phyloP scores from a whole-genome alignment of 1,140 invertebrate species.

The Hyposmocoma kahamanoa region DNA sequence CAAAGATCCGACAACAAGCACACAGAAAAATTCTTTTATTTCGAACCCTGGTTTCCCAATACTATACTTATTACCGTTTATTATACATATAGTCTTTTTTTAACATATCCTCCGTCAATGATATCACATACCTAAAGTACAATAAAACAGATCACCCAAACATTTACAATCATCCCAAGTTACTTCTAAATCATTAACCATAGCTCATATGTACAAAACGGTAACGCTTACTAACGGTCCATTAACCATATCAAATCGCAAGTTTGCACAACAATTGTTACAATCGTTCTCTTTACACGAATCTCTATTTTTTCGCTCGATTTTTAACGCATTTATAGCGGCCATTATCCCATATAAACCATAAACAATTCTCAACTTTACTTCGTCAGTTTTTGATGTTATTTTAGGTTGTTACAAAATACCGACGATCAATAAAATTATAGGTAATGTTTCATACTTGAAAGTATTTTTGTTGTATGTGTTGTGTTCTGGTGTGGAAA shows the following conservation, averaged over 20 bases:
- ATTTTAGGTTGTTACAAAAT: no score
- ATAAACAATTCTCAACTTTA: not conserved
- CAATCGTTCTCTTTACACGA: constrained; percentile 57
- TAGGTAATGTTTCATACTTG: constrained; percentile 32
- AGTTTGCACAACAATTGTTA: constrained; percentile 61
- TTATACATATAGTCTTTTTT: no score
- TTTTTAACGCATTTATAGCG: constrained; percentile 54
- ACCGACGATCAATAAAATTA: no score
- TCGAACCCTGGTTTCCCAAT: no score
- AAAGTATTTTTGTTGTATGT: constrained; percentile 27
- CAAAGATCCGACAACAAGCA: no score
- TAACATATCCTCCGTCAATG: no score
- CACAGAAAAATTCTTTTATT: no score
- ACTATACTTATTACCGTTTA: no score
- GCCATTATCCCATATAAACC: constrained; percentile 32
- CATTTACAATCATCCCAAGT: no score
- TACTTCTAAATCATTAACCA: constrained; percentile 64
- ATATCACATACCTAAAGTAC: no score
- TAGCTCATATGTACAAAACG: constrained; percentile 47
- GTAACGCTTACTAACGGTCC: constrained; percentile 54
- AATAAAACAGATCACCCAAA: no score
- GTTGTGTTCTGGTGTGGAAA: constrained; percentile 55
- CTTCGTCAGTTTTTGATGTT: no score
- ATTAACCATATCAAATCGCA: constrained; percentile 62
- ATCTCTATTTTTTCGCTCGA: constrained; percentile 54